Conservation (phyloP, 1,140 invertebrate species). For the Listronotus oregonensis region DNA sequence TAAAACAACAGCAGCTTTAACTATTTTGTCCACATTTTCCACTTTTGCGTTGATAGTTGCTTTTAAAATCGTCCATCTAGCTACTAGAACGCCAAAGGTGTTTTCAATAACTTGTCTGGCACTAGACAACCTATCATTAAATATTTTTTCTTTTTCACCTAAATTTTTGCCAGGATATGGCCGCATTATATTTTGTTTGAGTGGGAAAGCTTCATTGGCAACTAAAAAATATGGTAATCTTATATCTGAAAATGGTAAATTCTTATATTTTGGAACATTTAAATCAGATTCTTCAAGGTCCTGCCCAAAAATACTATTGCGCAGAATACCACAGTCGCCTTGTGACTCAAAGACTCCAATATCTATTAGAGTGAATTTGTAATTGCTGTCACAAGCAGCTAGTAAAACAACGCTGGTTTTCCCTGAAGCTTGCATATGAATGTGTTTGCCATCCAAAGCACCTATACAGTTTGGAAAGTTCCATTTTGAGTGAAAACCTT, state of each 20-base stretch:
- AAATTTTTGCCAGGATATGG: conserved; percentile 36
- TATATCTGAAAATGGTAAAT: background rate
- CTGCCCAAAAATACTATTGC: conserved; percentile 25
- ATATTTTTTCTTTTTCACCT: conserved; percentile 24
- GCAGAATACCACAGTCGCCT: conserved; percentile 47
- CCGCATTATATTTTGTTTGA: conserved; percentile 35
- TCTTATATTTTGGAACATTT: conserved; percentile 10
- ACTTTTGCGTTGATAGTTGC: conserved; percentile 20
- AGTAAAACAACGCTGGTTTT: conserved; percentile 55
- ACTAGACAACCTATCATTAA: conserved; percentile 39
- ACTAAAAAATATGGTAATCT: conserved; percentile 31
- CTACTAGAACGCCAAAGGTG: conserved; percentile 55
- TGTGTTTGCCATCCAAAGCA: conserved; percentile 39
- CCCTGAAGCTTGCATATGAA: conserved; percentile 26
- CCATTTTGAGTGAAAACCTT: conserved; percentile 33
- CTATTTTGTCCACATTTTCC: conserved; percentile 32
- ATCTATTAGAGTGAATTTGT: conserved; percentile 53
- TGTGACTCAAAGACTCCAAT: conserved; percentile 52
- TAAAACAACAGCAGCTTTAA: conserved; percentile 22
- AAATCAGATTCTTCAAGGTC: conserved; percentile 19
- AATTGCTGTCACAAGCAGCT: conserved; percentile 55
- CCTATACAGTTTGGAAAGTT: conserved; percentile 39
- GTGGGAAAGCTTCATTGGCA: conserved; percentile 40
- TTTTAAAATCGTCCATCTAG: conserved; percentile 24
- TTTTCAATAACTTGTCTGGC: conserved; percentile 54